Conservation (phyloP, 2,113 vertebrate species). For the Furnarius figulus region DNA sequence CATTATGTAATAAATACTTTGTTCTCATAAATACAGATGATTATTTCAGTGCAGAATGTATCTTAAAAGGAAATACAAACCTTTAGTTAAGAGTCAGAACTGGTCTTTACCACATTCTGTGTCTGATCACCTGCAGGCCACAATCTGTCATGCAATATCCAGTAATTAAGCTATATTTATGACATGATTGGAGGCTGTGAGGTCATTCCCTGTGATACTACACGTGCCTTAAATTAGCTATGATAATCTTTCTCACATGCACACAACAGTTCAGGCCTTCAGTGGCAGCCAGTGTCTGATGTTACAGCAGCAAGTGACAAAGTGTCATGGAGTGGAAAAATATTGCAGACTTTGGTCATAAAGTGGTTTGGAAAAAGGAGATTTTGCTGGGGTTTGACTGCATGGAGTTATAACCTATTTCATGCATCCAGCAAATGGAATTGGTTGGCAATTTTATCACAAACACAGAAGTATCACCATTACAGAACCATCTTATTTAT, state of each 20-base stretch:
- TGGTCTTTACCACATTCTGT: conserved; percentile 38
- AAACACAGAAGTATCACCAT: background rate
- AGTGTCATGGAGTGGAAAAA: background rate
- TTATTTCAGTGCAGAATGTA: conserved; percentile 21
- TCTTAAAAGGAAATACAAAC: conserved; percentile 54
- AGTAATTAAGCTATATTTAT: conserved; percentile 55
- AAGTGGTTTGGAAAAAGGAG: background rate
- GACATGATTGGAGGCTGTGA: conserved; percentile 34
- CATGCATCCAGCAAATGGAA: background rate
- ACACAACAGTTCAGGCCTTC: background rate
- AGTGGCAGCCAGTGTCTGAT: background rate
- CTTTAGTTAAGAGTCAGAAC: conserved; percentile 44
- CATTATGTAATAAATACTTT: background rate
- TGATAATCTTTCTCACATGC: conserved; percentile 31
- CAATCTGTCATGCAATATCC: conserved; percentile 32
- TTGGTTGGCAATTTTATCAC: background rate
- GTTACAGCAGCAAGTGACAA: background rate
- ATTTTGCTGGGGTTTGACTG: background rate
- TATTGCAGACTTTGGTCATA: background rate
- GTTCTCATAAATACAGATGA: background rate
- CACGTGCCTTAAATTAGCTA: conserved; percentile 39
- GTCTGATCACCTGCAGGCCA: conserved; percentile 34
- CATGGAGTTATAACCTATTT: background rate
- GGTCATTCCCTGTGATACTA: background rate
- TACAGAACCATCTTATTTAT: background rate